Base-by-base conservation (phyloP, 2,797 vertebrate genomes). In the Microctenopoma stevenorrisi region DNA sequence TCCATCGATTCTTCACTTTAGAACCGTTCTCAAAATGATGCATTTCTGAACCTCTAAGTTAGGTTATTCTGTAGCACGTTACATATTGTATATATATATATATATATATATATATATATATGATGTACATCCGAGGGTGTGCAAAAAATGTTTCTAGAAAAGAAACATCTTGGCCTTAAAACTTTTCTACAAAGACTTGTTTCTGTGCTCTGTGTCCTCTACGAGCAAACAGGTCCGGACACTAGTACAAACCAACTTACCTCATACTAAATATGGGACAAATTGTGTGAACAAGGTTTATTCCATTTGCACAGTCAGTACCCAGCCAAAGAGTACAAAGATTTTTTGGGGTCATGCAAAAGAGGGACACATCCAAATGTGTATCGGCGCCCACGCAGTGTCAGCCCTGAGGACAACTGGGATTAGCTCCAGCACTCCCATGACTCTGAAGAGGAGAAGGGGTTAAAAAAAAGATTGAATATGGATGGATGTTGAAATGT, bases 171-270 rank as follows among this genome's bases (percentile, higher is more conserved):
- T 22, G 46, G 10, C 44, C 48, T 52, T 48, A 33, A 64, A 18
- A n/a, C 7, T 42, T 53, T 37, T 15, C 13, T n/a, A n/a, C n/a
- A 37, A 5, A 30, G 13, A 56, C 35, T 10, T 9, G 22, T 4
- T 9, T 49, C 9, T 35, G 44, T 14, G 37, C 48, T 15, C 43
- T 9, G 43, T 44, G 25, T 25, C 26, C 26, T 18, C n/a, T 11
- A 9, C 2, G 5, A 40, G 26, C 11, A 68, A 72, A 76, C 55
- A 70, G 25, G 13, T 12, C 11, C 12, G 16, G 62, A 52, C 7
- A 0, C 43, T 22, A 33, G 26, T 49, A 25, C 22, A 50, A 53
- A 59, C 43, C 6, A 10, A 26, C 38, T 12, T 44, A n/a, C 18
- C 22, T 15, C 25, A 18, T 7, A 4, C 5, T 12, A 18, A 44